A percentile compares a stretch with the other conserved stretches of the same genome.
These are phyloP conservation scores for Cacatua alba DNA, from an alignment of 2,113 vertebrate species.

Conservation along the genomic window DNA sequence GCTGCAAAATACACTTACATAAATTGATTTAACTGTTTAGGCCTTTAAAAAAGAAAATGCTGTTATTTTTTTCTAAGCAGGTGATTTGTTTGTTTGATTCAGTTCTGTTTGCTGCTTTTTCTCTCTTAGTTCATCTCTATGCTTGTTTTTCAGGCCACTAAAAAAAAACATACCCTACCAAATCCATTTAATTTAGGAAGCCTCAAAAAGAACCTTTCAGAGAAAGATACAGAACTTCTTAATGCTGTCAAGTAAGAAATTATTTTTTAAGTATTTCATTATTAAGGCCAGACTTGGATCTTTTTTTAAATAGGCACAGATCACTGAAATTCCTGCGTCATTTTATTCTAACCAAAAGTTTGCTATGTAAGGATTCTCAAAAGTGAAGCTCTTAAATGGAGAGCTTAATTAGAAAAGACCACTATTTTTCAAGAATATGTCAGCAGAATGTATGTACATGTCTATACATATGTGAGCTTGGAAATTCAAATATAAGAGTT, in stretches of 20 bases:
- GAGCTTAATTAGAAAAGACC: background rate
- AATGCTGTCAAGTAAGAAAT: constrained; percentile 83
- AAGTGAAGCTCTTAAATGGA: background rate
- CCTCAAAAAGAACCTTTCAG: constrained; percentile 85
- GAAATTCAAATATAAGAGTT: background rate
- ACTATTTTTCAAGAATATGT: background rate
- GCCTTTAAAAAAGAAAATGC: background rate
- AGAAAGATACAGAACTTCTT: constrained; percentile 84
- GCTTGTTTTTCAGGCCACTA: constrained; percentile 76
- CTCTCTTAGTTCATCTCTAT: background rate
- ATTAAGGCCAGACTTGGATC: background rate
- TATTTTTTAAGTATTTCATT: background rate
- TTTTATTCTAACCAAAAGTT: background rate
- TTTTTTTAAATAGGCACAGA: background rate
- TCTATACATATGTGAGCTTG: background rate
- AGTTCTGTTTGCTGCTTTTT: background rate
- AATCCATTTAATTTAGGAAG: constrained; percentile 89
- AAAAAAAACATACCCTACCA: constrained; percentile 82
- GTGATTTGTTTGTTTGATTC: background rate
- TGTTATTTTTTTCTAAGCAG: background rate
- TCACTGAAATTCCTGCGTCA: background rate
- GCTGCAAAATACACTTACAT: background rate
- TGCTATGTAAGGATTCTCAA: background rate
- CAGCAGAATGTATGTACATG: background rate
- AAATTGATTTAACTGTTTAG: background rate